Evolutionary conservation across 2,113 vertebrate genomes (phyloP), one percentile per base, ranked within the genome.

Genomic region (Ellobius talpinus): DNA sequence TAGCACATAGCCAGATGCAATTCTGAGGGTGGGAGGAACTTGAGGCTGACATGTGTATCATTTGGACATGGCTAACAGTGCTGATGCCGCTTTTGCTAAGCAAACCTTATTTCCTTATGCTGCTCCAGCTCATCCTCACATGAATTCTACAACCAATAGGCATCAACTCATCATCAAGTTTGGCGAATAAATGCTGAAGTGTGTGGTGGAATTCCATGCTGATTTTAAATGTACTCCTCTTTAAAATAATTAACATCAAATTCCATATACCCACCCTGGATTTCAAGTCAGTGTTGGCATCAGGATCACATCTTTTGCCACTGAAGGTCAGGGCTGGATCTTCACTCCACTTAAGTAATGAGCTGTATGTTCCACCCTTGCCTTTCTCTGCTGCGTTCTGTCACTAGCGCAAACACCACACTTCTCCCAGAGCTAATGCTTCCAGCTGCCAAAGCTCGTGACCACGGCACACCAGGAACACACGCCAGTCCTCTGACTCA

Each of bases 311-410:
- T 47, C 45, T 93, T 94, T 76, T 68, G 17, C 33, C 74, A 61
- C 2, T n/a, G 52, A 58, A 55, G 78, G 33, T 31, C 0, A 70
- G 61, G 66, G 17, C 66, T 87, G 42, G 79, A 24, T 63, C 78
- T 95, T 91, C 61, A 82, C 72, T 89, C 24, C n/a, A 87, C 81
- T 85, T 77, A 73, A 24, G n/a, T 58, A 36, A 73, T 50, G 39
- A 63, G 16, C 31, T 1, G 7, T 24, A 86, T 16, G 2, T 42
- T 14, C 91, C 11, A 61, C n/a, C 50, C 33, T n/a, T 86, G 82
- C 14, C 39, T 36, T 52, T 70, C 66, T 50, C 45, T 87, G 29
- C 17, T 68, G 14, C 17, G 50, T 52, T 58, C 61, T 14, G 45
- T 72, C 13, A 70, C 16, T 14, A 86, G 23, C 3, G n/a, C 82